Evolutionary conservation across 2,797 vertebrate species (phyloP).

Genomic region (Crypturellus tataupa): DNA sequence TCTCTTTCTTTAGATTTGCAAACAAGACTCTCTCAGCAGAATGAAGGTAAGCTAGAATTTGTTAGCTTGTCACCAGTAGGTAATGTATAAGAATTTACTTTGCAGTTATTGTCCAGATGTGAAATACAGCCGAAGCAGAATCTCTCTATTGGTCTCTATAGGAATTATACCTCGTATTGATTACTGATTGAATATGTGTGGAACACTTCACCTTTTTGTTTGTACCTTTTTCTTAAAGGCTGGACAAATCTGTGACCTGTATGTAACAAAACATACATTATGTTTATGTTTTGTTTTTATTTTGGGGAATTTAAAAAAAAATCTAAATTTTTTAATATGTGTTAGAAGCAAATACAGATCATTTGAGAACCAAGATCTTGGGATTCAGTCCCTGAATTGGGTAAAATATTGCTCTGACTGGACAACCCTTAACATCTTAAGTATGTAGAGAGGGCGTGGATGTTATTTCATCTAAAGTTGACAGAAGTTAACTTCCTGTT

Average conservation of each 20-base stretch:
- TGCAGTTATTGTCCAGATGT: background rate
- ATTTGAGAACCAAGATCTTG: background rate
- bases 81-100: background rate
- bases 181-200: background rate
- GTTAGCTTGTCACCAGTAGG: background rate
- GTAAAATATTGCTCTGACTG: background rate
- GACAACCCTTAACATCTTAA: fast-evolving
- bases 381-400: background rate
- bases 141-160: background rate
- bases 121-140: background rate
- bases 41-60: conserved; percentile 83
- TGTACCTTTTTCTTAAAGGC: background rate
- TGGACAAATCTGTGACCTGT: background rate
- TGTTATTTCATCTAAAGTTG: fast-evolving
- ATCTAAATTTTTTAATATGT: background rate
- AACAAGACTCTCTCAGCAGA: conserved; percentile 86
- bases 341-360: background rate
- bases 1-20: conserved; percentile 84
- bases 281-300: background rate
- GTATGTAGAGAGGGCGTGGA: background rate
- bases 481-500: background rate
- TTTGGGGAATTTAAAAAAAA: background rate
- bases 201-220: background rate
- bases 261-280: too few relatives aligned
- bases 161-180: fast-evolving